A percentile compares a stretch with the other conserved stretches of the same genome.
These are phyloP conservation scores for Heliocidaris erythrogramma DNA, from an alignment of 35 echinoderm and acorn worm species.

Conservation along the genomic window DNA sequence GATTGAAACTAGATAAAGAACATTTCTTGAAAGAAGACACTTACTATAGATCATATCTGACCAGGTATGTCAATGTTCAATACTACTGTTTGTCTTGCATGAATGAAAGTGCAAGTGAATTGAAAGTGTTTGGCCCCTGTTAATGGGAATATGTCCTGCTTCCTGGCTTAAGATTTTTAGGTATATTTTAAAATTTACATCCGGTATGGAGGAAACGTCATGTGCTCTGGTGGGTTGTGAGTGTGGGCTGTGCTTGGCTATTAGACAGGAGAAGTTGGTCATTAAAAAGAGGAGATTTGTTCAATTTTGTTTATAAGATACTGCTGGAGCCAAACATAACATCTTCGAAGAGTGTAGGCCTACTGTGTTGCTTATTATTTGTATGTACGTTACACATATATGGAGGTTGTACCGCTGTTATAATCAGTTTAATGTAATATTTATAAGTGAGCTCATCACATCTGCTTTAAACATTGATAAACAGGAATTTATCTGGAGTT, in stretches of 20 bases:
- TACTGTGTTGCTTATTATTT: no score
- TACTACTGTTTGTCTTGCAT: neutral
- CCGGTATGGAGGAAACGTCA: neutral
- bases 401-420: neutral
- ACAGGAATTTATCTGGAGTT: constrained; percentile 11
- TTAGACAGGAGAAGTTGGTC: neutral
- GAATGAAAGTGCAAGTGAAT: neutral
- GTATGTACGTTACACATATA: neutral
- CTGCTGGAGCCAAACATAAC: no score
- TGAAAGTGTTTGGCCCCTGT: neutral
- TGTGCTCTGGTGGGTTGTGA: neutral
- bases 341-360: neutral
- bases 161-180: neutral
- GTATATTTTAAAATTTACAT: neutral
- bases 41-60: no score
- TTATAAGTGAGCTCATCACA: neutral
- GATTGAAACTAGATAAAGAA: no score
- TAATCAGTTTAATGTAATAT: neutral
- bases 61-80: no score
- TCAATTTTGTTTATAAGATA: neutral
- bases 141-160: neutral
- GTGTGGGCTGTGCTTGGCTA: neutral
- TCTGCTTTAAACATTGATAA: neutral
- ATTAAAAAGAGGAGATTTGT: neutral
- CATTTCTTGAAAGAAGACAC: no score